These are phyloP conservation scores for Heliconius ismenius DNA, from an alignment of 2,888 invertebrate genomes.

Conservation along the genomic window DNA sequence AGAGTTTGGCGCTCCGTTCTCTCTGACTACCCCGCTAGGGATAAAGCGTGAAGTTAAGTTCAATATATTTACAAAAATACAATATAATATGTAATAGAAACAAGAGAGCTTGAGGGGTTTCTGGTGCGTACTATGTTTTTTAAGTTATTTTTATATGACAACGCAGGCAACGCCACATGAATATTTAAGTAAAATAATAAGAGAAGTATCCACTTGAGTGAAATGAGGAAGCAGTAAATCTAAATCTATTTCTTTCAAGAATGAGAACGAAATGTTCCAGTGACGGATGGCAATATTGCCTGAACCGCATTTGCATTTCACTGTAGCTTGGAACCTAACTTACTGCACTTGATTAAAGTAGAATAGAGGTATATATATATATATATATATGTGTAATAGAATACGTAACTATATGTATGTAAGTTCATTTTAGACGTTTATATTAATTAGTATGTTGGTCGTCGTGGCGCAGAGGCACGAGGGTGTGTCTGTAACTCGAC, in stretches of 20 bases:
- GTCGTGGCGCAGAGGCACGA: too few relatives aligned
- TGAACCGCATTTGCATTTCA: conserved; percentile 48
- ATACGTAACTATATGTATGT: background rate
- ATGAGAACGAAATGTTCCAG: conserved; percentile 33
- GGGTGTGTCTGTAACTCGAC: too few relatives aligned
- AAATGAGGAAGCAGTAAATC: background rate
- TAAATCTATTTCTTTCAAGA: conserved; percentile 8
- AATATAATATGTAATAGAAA: too few relatives aligned
- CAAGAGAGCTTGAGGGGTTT: too few relatives aligned
- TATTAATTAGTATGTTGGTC: background rate
- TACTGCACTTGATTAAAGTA: conserved; percentile 23
- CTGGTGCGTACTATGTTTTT: too few relatives aligned
- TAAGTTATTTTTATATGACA: too few relatives aligned
- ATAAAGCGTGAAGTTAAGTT: too few relatives aligned
- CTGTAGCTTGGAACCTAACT: conserved; percentile 6
- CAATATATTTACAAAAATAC: too few relatives aligned
- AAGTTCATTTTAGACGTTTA: background rate
- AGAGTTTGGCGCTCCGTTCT: too few relatives aligned
- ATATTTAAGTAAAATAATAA: background rate
- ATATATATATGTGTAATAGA: too few relatives aligned
- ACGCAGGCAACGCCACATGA: too few relatives aligned
- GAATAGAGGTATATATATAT: background rate
- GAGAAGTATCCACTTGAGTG: background rate
- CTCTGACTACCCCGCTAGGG: too few relatives aligned
- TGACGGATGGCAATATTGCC: conserved; percentile 45